These are phyloP conservation scores for Tanytarsus gracilentus DNA, from an alignment of 2,888 invertebrate genomes.

Conservation along the genomic window DNA sequence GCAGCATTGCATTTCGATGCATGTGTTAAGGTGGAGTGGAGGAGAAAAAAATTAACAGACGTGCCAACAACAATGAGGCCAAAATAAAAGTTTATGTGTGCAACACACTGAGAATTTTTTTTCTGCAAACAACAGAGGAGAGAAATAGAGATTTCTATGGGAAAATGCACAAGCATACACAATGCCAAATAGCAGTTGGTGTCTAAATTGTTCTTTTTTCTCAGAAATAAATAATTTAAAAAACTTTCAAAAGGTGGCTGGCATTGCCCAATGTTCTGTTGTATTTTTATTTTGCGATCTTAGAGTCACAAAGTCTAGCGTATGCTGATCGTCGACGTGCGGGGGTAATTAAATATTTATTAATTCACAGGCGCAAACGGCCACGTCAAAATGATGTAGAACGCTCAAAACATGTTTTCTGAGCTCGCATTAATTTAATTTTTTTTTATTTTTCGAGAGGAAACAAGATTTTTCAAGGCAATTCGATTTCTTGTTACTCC, in stretches of 20 bases:
- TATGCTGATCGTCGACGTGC: neutral
- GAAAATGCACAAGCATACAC: neutral
- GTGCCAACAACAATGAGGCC: too few relatives aligned
- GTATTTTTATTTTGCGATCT: neutral
- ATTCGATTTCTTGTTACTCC: neutral
- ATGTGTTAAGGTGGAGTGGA: too few relatives aligned
- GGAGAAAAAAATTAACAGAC: too few relatives aligned
- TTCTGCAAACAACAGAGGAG: constrained; percentile 22
- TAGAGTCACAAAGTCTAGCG: constrained; percentile 24
- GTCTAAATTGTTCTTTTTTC: too few relatives aligned
- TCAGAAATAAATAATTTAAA: neutral
- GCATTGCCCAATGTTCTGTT: neutral
- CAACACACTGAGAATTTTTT: too few relatives aligned
- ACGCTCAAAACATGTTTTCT: constrained; percentile 23
- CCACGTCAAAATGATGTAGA: constrained; percentile 25
- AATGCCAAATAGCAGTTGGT: neutral
- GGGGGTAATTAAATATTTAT: constrained; percentile 26
- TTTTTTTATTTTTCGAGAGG: constrained; percentile 12
- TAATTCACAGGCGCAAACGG: constrained; percentile 11
- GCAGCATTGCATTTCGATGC: too few relatives aligned
- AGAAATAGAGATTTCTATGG: too few relatives aligned
- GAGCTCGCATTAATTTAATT: neutral
- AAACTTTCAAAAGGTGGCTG: neutral
- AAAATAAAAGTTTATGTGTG: too few relatives aligned
- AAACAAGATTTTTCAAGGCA: constrained; percentile 28